Percentiles rank a stretch among this genome's conserved stretches.
phyloP scores from a whole-genome alignment of 2,113 vertebrate species.

The Sclerurus mexicanus region DNA sequence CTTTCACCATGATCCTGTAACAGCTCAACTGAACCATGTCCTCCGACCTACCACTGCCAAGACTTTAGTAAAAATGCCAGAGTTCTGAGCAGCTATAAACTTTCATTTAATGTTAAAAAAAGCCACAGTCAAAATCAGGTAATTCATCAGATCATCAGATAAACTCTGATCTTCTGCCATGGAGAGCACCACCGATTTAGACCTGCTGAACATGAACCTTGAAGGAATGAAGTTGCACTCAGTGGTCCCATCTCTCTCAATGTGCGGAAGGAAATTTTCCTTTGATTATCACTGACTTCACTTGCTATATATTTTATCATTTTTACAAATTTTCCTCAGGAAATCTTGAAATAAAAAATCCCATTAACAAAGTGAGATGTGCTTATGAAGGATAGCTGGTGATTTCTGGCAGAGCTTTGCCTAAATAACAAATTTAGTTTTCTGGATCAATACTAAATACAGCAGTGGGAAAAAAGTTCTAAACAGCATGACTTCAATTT shows the following conservation, averaged over 20 bases:
- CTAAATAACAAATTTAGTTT: neutral
- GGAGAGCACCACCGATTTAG: neutral
- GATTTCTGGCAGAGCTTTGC: neutral
- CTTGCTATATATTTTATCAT: neutral
- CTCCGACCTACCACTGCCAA: neutral
- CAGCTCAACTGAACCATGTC: neutral
- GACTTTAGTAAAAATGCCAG: neutral
- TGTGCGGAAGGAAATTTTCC: neutral
- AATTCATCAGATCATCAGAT: neutral
- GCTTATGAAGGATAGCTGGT: neutral
- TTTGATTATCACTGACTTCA: neutral
- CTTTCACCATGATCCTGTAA: neutral
- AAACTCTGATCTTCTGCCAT: neutral
- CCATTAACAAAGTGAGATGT: neutral
- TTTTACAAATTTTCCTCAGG: neutral
- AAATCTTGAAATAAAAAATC: neutral
- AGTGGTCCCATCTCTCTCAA: neutral
- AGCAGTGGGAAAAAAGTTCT: slow-evolving; percentile 6
- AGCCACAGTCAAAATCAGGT: neutral
- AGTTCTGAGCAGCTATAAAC: neutral
- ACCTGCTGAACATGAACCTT: neutral
- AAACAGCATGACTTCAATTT: neutral
- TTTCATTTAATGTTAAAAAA: neutral
- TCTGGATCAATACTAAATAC: neutral
- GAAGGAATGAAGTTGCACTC: neutral